Conservation (phyloP, 1,140 invertebrate genomes). For the Caenorhabditis elegans region WBcel235 BX284604.4:8971501-8972000, state of each 20-base stretch:
- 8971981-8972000: no score
- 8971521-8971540: constrained; percentile 47
- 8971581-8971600: constrained; percentile 48
- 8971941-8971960: no score
- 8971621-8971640: no score
- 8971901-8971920: no score
- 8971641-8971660: constrained; percentile 36
- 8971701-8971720: constrained; percentile 38
- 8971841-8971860: no score
- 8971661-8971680: constrained; percentile 42
- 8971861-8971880: no score
- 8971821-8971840: no score
- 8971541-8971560: constrained; percentile 45
- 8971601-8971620: no score
- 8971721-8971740: constrained; percentile 36
- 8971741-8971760: constrained; percentile 39
- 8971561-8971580: constrained; percentile 24
- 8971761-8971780: neutral
- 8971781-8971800: neutral
- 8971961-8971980: no score
- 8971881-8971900: no score
- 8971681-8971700: constrained; percentile 44
- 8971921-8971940: no score
- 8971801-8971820: no score
- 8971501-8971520: constrained; percentile 49